Evolutionary conservation across 1,140 invertebrate species (phyloP), one percentile per base, ranked within the genome.

Genomic region (Hyles euphorbiae): DNA sequence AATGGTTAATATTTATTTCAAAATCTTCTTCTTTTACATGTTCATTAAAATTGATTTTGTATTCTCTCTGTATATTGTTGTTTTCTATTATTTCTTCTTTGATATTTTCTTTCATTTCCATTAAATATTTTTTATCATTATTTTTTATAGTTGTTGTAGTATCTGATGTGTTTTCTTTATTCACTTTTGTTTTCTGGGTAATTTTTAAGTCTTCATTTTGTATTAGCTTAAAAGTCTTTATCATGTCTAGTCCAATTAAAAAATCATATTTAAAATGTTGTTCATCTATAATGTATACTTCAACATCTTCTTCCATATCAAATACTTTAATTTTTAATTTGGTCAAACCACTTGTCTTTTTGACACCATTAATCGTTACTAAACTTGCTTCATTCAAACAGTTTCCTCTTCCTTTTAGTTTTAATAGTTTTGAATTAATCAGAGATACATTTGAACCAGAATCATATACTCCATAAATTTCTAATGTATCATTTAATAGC

Each of bases 361-460:
- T 71, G 11, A 67, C 65, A 53, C 63, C 68, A 76, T 71, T 76
- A 68, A 73, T 73, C 47, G 73, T 70, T 72, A 65, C 69, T 62
- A 76, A 67, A 48, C 60, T 64, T 58, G 55, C 55, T n/a, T n/a
- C n/a, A n/a, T n/a, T n/a, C 59, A 51, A 54, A 34, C 58, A 44
- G 11, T 61, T 45, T 34, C 36, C 36, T 3, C 8, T 59, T 52
- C 65, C 62, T 64, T 67, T 69, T 52, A 76, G 53, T 0, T 46
- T 58, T 60, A 80, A 46, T 65, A 78, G 54, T 61, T 50, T 74
- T 58, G 71, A 69, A 61, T 80, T 78, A 50, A 78, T 77, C 52
- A 78, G 48, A 12, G 61, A 61, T 4, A 74, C 65, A 63, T 74
- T 72, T 48, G 68, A 73, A 22, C 68, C 71, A 51, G 67, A 76